phyloP scores from a whole-genome alignment of 2,888 invertebrate genomes.

The Zhuqinia jingwanae region DNA sequence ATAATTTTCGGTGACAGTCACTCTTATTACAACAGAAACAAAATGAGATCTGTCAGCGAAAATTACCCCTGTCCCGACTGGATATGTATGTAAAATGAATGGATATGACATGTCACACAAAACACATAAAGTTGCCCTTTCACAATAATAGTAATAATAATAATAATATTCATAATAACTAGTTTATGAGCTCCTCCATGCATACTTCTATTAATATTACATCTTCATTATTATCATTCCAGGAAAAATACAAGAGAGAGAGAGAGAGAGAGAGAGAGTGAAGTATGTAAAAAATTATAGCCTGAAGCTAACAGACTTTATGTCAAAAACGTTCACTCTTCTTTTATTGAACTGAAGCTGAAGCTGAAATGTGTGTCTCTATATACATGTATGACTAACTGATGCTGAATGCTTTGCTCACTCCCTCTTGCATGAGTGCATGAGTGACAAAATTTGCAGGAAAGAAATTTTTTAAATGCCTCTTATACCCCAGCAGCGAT shows the following conservation, averaged over 20 bases:
- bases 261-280: neutral
- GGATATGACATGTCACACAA: neutral
- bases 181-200: conserved; percentile 10
- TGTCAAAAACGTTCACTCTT: conserved; percentile 22
- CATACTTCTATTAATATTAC: too few relatives aligned
- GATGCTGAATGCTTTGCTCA: neutral
- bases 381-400: too few relatives aligned
- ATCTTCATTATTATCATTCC: neutral
- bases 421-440: neutral
- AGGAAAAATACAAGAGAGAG: neutral
- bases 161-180: too few relatives aligned
- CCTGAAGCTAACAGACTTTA: conserved; percentile 25
- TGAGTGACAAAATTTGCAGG: conserved; percentile 15
- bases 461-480: conserved; percentile 27
- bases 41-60: conserved; percentile 56
- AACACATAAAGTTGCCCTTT: conserved; percentile 1
- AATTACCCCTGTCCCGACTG: conserved; percentile 45
- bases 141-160: conserved; percentile 20
- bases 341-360: neutral
- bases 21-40: neutral
- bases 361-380: too few relatives aligned
- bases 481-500: conserved; percentile 13
- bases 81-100: neutral
- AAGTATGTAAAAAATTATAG: conserved; percentile 11
- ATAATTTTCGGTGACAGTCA: conserved; percentile 7